phyloP scores from a whole-genome alignment of 1,140 invertebrate genomes.

The Globodera rostochiensis region DNA sequence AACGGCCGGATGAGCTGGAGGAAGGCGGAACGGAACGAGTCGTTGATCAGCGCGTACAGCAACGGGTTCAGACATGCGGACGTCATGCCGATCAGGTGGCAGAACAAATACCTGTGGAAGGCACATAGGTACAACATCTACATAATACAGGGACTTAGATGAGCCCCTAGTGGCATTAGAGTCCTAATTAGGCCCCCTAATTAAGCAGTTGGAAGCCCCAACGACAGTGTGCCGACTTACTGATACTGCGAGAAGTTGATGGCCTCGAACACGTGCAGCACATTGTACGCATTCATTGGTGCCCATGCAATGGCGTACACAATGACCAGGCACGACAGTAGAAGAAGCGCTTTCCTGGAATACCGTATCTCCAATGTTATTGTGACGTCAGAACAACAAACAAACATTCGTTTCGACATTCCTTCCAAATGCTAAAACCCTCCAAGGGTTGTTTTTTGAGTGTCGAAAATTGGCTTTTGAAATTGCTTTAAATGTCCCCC shows the following conservation, averaged over 20 bases:
- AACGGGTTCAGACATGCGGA: conserved; percentile 63
- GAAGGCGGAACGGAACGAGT: conserved; percentile 51
- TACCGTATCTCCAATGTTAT: neutral
- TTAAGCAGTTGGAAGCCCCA: neutral
- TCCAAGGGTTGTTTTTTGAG: too few relatives aligned
- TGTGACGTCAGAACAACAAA: too few relatives aligned
- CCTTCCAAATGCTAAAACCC: too few relatives aligned
- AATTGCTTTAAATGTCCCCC: too few relatives aligned
- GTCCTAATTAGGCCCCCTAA: too few relatives aligned
- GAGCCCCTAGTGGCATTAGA: neutral
- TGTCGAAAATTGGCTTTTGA: too few relatives aligned
- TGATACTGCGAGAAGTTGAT: conserved; percentile 64
- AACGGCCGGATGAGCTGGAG: conserved; percentile 51
- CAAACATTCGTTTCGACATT: too few relatives aligned
- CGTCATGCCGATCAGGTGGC: conserved; percentile 62
- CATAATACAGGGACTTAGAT: too few relatives aligned
- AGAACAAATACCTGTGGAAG: conserved; percentile 59
- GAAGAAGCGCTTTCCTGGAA: conserved; percentile 55
- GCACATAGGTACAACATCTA: neutral
- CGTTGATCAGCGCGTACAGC: conserved; percentile 61
- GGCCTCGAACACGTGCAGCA: conserved; percentile 61
- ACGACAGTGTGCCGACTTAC: conserved; percentile 20
- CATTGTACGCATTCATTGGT: conserved; percentile 63
- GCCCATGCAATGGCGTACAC: conserved; percentile 61
- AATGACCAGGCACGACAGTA: conserved; percentile 57